phyloP scores from a whole-genome alignment of 30 jellyfish, hydroid and myxozoan species.

The Rhopilema esculentum region DNA sequence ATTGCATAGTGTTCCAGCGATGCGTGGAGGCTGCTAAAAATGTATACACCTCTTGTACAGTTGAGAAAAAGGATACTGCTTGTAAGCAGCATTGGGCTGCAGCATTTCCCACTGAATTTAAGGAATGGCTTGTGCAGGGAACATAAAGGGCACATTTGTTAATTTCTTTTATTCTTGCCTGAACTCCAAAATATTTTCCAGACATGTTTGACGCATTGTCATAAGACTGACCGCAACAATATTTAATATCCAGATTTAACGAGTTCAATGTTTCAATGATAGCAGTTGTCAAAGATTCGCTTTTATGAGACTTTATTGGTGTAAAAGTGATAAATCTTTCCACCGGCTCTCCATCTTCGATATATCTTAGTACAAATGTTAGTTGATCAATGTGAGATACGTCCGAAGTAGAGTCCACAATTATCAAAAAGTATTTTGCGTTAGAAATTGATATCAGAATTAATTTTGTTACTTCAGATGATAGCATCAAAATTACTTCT shows the following conservation, averaged over 20 bases:
- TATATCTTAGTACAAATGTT: constrained; percentile 32
- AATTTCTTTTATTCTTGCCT: constrained; percentile 62
- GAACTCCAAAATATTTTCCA: constrained; percentile 74
- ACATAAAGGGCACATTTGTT: constrained; percentile 57
- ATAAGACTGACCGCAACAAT: constrained; percentile 77
- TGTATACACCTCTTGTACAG: constrained; percentile 28
- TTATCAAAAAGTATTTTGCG: constrained; percentile 54
- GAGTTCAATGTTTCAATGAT: constrained; percentile 49
- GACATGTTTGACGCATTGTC: constrained; percentile 80
- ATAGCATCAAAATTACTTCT: constrained; percentile 40
- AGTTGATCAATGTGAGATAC: constrained; percentile 67
- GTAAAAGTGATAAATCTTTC: constrained; percentile 48
- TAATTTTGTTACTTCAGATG: constrained; percentile 14
- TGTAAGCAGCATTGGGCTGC: constrained; percentile 66
- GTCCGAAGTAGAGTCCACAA: constrained; percentile 78
- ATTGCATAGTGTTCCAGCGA: constrained; percentile 44
- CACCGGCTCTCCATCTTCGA: constrained; percentile 55
- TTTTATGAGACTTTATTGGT: constrained; percentile 54
- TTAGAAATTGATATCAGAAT: constrained; percentile 16
- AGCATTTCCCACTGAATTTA: constrained; percentile 25
- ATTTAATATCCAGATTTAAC: constrained; percentile 37
- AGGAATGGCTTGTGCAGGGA: constrained; percentile 55
- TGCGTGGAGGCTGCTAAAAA: constrained; percentile 51
- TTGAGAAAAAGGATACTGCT: constrained; percentile 46
- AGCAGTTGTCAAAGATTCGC: constrained; percentile 43